These are phyloP conservation scores for Scolopax rusticola DNA, from an alignment of 2,797 vertebrate species.

Conservation along the genomic window DNA sequence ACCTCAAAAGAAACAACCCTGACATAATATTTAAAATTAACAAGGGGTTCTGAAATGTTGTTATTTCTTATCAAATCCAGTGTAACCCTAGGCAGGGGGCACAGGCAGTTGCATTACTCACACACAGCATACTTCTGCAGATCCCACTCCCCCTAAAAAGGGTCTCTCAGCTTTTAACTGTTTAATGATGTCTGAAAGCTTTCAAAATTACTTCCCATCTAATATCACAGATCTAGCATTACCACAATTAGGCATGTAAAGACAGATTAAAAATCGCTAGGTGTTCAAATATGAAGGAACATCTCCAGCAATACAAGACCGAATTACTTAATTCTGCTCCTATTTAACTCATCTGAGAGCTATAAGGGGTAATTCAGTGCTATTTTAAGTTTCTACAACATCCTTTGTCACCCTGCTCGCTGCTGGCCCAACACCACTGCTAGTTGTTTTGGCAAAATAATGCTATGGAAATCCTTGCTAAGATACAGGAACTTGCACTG, in stretches of 20 bases:
- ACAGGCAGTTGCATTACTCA: not conserved
- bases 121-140: not conserved
- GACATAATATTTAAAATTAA: not conserved
- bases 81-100: not conserved
- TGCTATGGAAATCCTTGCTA: not conserved
- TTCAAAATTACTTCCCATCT: not conserved
- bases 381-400: not conserved
- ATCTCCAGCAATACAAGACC: not conserved
- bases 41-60: not conserved
- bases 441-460: not conserved
- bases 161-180: not conserved
- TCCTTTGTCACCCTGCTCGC: not conserved
- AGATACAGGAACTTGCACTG: not conserved
- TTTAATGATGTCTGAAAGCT: not conserved
- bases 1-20: fast-evolving
- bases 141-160: not conserved
- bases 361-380: not conserved
- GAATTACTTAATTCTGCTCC: not conserved
- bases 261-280: not conserved
- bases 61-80: not conserved
- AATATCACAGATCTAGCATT: not conserved
- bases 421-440: not conserved
- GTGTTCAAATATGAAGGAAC: not conserved
- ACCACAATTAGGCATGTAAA: not conserved
- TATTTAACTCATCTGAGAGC: not conserved